These are phyloP conservation scores for Drepanosiphum platanoidis DNA, from an alignment of 2,888 invertebrate genomes.

Conservation along the genomic window DNA sequence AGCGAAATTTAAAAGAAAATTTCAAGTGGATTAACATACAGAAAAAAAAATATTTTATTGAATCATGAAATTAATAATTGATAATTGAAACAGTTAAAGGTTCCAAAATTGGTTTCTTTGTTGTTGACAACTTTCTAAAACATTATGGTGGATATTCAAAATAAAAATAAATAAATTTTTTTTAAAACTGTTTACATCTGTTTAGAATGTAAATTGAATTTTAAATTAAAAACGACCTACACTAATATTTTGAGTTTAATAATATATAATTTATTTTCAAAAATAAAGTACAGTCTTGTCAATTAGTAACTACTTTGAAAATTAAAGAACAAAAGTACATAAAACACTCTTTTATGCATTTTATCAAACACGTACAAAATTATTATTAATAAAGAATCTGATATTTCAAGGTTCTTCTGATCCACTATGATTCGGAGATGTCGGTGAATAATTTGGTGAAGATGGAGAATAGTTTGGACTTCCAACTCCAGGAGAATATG, in stretches of 20 bases:
- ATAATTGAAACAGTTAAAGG: too few relatives aligned
- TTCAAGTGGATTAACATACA: too few relatives aligned
- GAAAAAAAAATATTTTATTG: too few relatives aligned
- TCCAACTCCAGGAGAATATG: constrained; percentile 77
- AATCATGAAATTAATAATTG: too few relatives aligned
- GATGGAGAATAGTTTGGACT: constrained; percentile 84
- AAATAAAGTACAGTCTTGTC: not conserved
- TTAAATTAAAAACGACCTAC: not conserved
- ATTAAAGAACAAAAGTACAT: too few relatives aligned
- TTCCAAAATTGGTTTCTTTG: too few relatives aligned
- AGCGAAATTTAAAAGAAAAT: too few relatives aligned
- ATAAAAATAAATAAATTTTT: too few relatives aligned
- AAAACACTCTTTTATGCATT: not conserved
- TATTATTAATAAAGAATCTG: not conserved
- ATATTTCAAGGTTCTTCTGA: constrained; percentile 22
- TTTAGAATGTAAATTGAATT: not conserved
- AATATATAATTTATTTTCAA: not conserved
- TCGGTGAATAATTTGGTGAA: constrained; percentile 79
- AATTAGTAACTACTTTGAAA: constrained; percentile 8
- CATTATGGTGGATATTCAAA: too few relatives aligned
- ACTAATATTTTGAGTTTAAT: not conserved
- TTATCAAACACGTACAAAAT: not conserved
- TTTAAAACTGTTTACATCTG: not conserved
- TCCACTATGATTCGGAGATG: constrained; percentile 72
- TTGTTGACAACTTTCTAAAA: too few relatives aligned